These are phyloP conservation scores for Lutjanus argentimaculatus DNA, from an alignment of 2,797 vertebrate genomes.

Conservation along the genomic window DNA sequence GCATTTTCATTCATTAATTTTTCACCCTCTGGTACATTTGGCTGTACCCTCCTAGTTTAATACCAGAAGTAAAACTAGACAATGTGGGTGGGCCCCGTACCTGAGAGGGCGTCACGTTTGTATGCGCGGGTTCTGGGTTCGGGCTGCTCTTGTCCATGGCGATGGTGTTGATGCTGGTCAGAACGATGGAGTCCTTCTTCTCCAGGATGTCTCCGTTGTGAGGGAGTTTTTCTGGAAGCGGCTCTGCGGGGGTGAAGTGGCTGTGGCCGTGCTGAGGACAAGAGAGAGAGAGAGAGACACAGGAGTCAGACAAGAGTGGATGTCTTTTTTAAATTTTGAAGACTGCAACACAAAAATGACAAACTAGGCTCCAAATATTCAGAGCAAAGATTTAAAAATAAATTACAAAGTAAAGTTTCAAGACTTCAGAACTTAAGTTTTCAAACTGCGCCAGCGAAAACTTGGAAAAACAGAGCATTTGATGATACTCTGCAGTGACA, in stretches of 20 bases:
- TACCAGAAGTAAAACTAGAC: too few species aligned
- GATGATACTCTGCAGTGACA: too few species aligned
- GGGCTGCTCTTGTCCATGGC: conserved; percentile 66
- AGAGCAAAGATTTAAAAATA: neutral
- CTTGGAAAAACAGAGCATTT: too few species aligned
- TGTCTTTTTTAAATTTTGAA: too few species aligned
- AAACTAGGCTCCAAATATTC: neutral
- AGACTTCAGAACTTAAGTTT: too few species aligned
- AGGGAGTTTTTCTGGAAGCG: conserved; percentile 62
- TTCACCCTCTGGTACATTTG: too few species aligned
- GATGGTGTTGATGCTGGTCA: conserved; percentile 71
- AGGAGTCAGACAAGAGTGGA: too few species aligned
- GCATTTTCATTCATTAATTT: too few species aligned
- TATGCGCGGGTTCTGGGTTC: conserved; percentile 20
- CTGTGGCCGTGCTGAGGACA: conserved; percentile 80
- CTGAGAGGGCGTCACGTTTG: conserved; percentile 26
- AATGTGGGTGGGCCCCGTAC: neutral
- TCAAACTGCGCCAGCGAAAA: neutral
- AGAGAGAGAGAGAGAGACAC: neutral
- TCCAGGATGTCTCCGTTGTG: conserved; percentile 68
- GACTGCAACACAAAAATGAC: too few species aligned
- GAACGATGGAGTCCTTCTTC: conserved; percentile 70
- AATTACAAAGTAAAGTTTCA: neutral
- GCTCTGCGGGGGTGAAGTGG: conserved; percentile 74
- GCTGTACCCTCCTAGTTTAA: too few species aligned